phyloP scores from a whole-genome alignment of 2,888 invertebrate species.

The Plagodis pulveraria region DNA sequence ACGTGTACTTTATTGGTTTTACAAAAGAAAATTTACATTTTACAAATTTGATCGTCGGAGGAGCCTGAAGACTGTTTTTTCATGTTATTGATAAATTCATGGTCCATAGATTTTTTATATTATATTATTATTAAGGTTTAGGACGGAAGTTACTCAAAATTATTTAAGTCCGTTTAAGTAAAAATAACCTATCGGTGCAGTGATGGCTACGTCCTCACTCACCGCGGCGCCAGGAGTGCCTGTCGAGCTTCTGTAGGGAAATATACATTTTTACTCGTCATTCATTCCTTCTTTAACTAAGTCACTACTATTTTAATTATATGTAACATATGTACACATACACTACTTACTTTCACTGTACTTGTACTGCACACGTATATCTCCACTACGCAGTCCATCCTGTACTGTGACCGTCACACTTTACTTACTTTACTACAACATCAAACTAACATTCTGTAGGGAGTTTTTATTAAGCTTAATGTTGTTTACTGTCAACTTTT shows the following conservation, averaged over 20 bases:
- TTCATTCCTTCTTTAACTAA: neutral
- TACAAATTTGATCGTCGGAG: constrained; percentile 80
- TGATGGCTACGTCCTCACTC: neutral
- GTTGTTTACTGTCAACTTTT: constrained; percentile 6
- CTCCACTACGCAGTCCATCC: no score
- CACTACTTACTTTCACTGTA: no score
- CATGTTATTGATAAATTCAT: constrained; percentile 73
- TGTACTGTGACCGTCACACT: neutral
- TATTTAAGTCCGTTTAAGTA: constrained; percentile 39
- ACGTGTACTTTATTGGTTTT: constrained; percentile 2
- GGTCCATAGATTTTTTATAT: constrained; percentile 81
- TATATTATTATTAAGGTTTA: constrained; percentile 76
- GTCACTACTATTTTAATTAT: no score
- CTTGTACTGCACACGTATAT: no score
- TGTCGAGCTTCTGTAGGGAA: constrained; percentile 13
- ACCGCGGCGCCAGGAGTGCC: neutral
- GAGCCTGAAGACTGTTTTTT: constrained; percentile 83
- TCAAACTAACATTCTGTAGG: neutral
- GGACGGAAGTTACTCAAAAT: constrained; percentile 62
- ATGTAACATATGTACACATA: no score
- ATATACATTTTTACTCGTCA: constrained; percentile 12
- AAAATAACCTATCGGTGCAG: constrained; percentile 8
- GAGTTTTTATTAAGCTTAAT: no score
- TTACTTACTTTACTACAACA: no score
- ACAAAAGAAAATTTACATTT: constrained; percentile 76